These are phyloP conservation scores for Typhlomys cinereus DNA, from an alignment of 2,113 vertebrate species.

Conservation along the genomic window DNA sequence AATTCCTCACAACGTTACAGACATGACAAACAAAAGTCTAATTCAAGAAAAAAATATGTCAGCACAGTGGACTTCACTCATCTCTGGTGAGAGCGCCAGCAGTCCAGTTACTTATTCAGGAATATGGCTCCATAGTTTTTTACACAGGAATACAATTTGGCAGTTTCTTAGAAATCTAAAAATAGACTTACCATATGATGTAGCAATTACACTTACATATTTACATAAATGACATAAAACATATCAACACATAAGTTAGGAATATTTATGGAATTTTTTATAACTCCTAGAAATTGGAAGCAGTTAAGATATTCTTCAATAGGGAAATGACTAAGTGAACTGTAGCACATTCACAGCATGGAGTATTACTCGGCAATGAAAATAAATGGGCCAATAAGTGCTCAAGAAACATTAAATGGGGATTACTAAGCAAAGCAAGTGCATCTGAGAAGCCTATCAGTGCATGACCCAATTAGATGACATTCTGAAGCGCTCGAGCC, in stretches of 20 bases:
- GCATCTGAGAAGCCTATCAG: neutral
- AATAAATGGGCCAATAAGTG: no score
- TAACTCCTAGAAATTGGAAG: constrained; percentile 9
- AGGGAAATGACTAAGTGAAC: neutral
- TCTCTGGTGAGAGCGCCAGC: neutral
- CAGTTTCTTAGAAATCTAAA: constrained; percentile 23
- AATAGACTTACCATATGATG: neutral
- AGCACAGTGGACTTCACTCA: neutral
- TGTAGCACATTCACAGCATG: neutral
- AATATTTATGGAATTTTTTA: neutral
- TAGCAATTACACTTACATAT: neutral
- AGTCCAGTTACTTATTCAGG: neutral
- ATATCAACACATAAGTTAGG: neutral
- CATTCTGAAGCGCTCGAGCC: neutral
- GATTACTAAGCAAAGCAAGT: neutral
- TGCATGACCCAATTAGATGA: neutral
- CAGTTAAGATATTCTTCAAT: neutral
- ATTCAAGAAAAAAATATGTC: neutral
- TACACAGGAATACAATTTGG: neutral
- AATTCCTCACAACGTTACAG: neutral
- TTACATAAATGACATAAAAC: neutral
- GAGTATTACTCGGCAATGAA: neutral
- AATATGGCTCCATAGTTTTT: neutral
- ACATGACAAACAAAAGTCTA: neutral
- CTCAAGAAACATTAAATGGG: neutral